These are phyloP conservation scores for Stictocephala bisonia DNA, from an alignment of 2,888 invertebrate species.

Conservation along the genomic window DNA sequence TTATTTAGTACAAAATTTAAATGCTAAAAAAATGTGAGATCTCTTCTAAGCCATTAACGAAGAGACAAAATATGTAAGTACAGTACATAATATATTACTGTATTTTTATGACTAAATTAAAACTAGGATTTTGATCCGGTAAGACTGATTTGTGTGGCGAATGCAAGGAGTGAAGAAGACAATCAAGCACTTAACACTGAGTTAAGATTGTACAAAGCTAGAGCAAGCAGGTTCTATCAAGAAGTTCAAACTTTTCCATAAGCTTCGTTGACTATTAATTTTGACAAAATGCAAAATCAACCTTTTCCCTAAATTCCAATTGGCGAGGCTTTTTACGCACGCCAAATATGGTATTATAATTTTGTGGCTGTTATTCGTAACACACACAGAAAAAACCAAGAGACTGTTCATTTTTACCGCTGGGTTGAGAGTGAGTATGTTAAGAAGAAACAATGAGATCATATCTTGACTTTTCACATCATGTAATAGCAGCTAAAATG, in stretches of 20 bases:
- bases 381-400: too few relatives aligned
- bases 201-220: background rate
- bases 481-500: too few relatives aligned
- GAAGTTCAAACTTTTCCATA: slow-evolving; percentile 1
- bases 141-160: background rate
- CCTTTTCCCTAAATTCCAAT: too few relatives aligned
- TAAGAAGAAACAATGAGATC: too few relatives aligned
- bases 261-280: slow-evolving; percentile 2
- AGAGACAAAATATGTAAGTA: background rate
- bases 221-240: slow-evolving; percentile 1
- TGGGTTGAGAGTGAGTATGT: too few relatives aligned
- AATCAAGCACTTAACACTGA: background rate
- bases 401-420: too few relatives aligned
- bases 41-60: slow-evolving; percentile 4
- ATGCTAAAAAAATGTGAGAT: slow-evolving; percentile 1
- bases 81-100: slow-evolving; percentile 10
- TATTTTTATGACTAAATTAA: slow-evolving; percentile 4
- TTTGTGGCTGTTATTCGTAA: too few relatives aligned
- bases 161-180: slow-evolving; percentile 10
- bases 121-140: slow-evolving; percentile 4
- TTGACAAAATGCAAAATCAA: slow-evolving; percentile 5
- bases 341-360: too few relatives aligned
- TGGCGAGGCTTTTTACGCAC: too few relatives aligned
- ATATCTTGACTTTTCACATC: too few relatives aligned
- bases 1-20: slow-evolving; percentile 1